These are phyloP conservation scores for Vesta saturnalis DNA, from an alignment of 2,888 invertebrate genomes.

Conservation along the genomic window DNA sequence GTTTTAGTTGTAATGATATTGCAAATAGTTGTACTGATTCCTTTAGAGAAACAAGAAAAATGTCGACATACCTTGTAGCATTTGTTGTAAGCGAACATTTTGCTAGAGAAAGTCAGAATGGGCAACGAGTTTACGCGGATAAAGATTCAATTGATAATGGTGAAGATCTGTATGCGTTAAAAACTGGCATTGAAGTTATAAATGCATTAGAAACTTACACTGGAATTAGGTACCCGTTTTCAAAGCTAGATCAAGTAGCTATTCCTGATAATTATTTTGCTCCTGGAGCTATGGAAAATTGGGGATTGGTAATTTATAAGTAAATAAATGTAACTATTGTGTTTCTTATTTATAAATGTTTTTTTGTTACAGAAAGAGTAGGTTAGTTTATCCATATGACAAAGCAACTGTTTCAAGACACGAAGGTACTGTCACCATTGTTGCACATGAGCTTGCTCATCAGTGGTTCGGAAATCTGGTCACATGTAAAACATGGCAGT, in stretches of 20 bases:
- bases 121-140: conserved; percentile 52
- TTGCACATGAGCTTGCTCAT: no score
- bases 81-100: conserved; percentile 74
- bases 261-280: conserved; percentile 77
- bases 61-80: conserved; percentile 82
- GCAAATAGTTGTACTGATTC: conserved; percentile 2
- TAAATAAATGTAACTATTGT: no score
- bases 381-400: no score
- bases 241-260: conserved; percentile 82
- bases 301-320: conserved; percentile 90
- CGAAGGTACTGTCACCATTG: no score
- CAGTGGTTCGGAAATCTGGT: no score
- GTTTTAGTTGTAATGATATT: background rate
- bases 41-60: conserved; percentile 51
- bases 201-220: conserved; percentile 68
- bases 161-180: conserved; percentile 59
- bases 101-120: conserved; percentile 50
- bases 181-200: conserved; percentile 62
- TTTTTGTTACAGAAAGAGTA: no score
- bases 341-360: no score
- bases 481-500: no score
- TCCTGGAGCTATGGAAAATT: conserved; percentile 93
- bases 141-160: conserved; percentile 47
- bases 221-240: conserved; percentile 63
- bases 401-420: no score